Evolutionary conservation across 1,140 invertebrate genomes (phyloP), one percentile per base, ranked within the genome.

Genomic region (Zeugodacus cucurbitae): DNA sequence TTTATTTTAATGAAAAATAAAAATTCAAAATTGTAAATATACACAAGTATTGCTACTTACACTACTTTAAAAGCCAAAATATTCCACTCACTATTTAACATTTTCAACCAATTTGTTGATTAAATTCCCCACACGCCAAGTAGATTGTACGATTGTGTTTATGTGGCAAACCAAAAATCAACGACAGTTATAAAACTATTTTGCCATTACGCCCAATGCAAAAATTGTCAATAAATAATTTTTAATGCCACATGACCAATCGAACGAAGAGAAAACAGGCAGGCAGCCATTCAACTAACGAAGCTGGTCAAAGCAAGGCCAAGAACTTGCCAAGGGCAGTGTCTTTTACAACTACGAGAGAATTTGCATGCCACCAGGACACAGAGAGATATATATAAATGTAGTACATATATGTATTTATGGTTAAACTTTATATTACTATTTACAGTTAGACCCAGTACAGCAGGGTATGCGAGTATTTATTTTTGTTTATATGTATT

Each of bases 321-420:
- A 74, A 74, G 67, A 41, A 17, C 67, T 37, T 6, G 20, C 34
- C 67, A 74, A 74, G 37, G 67, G 67, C 67, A 74, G 37, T 74
- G 67, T 74, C 67, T 74, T 34, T 74, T 41, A 74, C 29, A 70
- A 2, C 14, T 70, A 34, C 67, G n/a, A 62, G n/a, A n/a, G 17
- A 37, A 74, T 74, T 74, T 74, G 67, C 67, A 74, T 74, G 67
- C 34, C 67, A 74, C 41, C 20, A 41, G n/a, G n/a, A n/a, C n/a
- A n/a, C n/a, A n/a, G n/a, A n/a, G n/a, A n/a, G n/a, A n/a, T n/a
- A n/a, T n/a, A n/a, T n/a, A n/a, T n/a, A n/a, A n/a, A n/a, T n/a
- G n/a, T n/a, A n/a, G n/a, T n/a, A n/a, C n/a, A n/a, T n/a, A n/a
- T n/a, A n/a, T n/a, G n/a, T n/a, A n/a, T n/a, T n/a, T n/a, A n/a